Conservation (phyloP, 2,888 invertebrate species). For the Orthosia gracilis region DNA sequence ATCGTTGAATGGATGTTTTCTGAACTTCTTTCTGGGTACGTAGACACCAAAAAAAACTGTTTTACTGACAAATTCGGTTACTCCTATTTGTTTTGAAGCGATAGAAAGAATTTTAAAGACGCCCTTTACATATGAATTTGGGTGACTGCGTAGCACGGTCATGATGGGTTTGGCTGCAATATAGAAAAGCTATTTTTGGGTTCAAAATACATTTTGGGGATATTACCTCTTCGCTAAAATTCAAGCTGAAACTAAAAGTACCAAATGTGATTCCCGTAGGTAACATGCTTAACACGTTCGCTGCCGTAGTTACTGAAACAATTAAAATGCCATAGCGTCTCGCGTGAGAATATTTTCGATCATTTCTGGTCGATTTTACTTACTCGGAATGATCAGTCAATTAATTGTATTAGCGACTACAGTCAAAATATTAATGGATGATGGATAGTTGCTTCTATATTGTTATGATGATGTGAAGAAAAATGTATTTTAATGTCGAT, state of each 20-base stretch:
- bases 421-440: background rate
- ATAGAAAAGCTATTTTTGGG: no score
- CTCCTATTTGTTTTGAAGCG: background rate
- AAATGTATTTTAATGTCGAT: background rate
- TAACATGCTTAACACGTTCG: no score
- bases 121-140: background rate
- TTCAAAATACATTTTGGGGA: no score
- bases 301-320: no score
- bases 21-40: conserved; percentile 66
- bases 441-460: no score
- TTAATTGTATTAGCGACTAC: background rate
- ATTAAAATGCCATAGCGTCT: no score
- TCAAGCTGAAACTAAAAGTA: background rate
- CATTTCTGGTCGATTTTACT: background rate
- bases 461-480: background rate
- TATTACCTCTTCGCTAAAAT: background rate
- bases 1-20: conserved; percentile 71
- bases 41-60: no score
- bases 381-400: conserved; percentile 8
- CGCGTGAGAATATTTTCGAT: background rate
- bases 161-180: no score
- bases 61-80: background rate
- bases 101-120: background rate
- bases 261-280: background rate
- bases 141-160: no score